Conservation (phyloP, 1,140 invertebrate genomes). For the Temnothorax nylanderi region DNA sequence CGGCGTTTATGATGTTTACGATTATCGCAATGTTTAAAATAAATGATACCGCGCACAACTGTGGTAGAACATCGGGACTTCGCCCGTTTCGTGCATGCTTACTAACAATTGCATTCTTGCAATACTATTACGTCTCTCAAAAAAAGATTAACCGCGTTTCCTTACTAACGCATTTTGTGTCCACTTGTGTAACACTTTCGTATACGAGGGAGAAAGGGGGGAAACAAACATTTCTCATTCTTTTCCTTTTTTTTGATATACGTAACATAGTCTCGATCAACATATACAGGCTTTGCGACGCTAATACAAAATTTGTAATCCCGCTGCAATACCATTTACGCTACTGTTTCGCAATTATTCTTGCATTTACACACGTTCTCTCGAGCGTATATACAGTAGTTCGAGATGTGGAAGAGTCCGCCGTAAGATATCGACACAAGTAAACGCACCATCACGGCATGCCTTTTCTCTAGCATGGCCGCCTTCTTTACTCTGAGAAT, state of each 20-base stretch:
- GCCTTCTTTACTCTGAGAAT: slow-evolving; percentile 54
- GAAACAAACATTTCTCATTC: slow-evolving; percentile 17
- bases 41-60: not conserved
- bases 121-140: slow-evolving; percentile 52
- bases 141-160: slow-evolving; percentile 47
- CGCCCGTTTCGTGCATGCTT: slow-evolving; percentile 63
- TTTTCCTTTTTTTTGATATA: slow-evolving; percentile 19
- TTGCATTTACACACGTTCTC: slow-evolving; percentile 28
- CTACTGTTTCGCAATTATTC: slow-evolving; percentile 41
- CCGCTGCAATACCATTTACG: slow-evolving; percentile 33
- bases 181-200: slow-evolving; percentile 62
- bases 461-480: slow-evolving; percentile 68
- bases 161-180: slow-evolving; percentile 53
- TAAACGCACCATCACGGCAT: slow-evolving; percentile 63
- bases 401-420: not conserved
- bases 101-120: slow-evolving; percentile 66
- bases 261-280: slow-evolving; percentile 71
- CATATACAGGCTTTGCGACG: slow-evolving; percentile 84
- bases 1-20: not conserved
- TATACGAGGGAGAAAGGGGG: not conserved
- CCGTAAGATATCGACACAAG: slow-evolving; percentile 43
- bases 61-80: slow-evolving; percentile 40
- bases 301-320: slow-evolving; percentile 11
- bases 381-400: slow-evolving; percentile 9
- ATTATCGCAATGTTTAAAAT: not conserved